Base-by-base conservation (phyloP, 2,888 invertebrate genomes). In the Teleogryllus oceanicus region DNA sequence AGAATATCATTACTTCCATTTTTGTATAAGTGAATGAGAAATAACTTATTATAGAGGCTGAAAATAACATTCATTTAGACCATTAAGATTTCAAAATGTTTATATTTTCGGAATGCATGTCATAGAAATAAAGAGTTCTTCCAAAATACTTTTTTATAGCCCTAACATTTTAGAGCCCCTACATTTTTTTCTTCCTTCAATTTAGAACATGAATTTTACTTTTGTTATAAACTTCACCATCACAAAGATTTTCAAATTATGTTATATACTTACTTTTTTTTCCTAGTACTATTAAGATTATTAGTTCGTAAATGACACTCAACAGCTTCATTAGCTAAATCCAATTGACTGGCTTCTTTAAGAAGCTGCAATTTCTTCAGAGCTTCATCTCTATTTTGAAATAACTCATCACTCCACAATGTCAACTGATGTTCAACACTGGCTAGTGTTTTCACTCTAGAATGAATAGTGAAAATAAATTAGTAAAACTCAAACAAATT, bases 251-350 rank as follows among this genome's bases (percentile, higher is more conserved):
- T 37, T 37, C 8, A 37, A 37, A 37, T 37, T 37, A 37, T 4
- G 37, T n/a, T 13, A n/a, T 81, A 82, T 80, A 81, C 84, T 76
- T 80, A 83, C 81, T 82, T 83, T 51, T 82, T 84, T 79, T 83
- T 84, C 16, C 74, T 78, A 18, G 75, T 81, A n/a, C 49, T 76
- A 24, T 78, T 75, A 21, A 78, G 24, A 18, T 75, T 76, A 50
- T 74, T 77, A 24, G 62, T 74, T n/a, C 74, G 74, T 16, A 81
- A 75, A 85, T 92, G 92, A 83, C 92, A 92, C 80, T 88, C 86
- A 49, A 89, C 88, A 1, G 91, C 90, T 78, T 85, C 83, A 79
- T 88, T 85, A 37, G 91, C 88, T 37, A 90, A 84, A 11, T 85
- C 83, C 77, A 81, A 83, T 1, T 86, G 84, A 11, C 87, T 85